Conservation (phyloP, 2,113 vertebrate genomes). For the Eleginops maclovinus region DNA sequence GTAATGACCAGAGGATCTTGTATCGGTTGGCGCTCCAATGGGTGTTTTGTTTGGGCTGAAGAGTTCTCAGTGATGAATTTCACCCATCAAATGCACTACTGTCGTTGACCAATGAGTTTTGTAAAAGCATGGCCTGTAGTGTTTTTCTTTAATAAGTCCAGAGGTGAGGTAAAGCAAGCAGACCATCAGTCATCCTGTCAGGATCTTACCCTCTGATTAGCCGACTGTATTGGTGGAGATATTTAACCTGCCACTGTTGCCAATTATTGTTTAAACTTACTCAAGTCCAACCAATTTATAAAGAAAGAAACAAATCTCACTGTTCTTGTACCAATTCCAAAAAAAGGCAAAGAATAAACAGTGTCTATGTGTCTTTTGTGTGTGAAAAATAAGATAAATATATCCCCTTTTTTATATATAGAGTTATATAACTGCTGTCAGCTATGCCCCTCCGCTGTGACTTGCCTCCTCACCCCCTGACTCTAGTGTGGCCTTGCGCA, state of each 20-base stretch:
- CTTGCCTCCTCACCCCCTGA: constrained; percentile 24
- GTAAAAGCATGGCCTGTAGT: constrained; percentile 65
- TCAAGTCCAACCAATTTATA: no score
- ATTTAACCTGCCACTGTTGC: constrained; percentile 61
- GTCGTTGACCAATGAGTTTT: constrained; percentile 73
- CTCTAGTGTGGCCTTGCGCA: constrained; percentile 50
- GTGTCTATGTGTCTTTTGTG: background rate
- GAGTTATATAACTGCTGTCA: background rate
- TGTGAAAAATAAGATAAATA: background rate
- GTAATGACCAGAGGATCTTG: constrained; percentile 59
- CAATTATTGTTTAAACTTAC: background rate
- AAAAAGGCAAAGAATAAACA: background rate
- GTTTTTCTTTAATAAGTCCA: constrained; percentile 83
- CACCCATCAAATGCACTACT: constrained; percentile 65
- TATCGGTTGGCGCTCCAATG: constrained; percentile 44
- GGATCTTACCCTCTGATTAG: constrained; percentile 67
- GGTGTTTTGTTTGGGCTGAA: constrained; percentile 69
- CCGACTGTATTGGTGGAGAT: constrained; percentile 51
- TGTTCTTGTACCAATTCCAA: no score
- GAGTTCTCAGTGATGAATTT: constrained; percentile 76
- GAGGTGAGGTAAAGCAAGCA: constrained; percentile 76
- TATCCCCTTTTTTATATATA: background rate
- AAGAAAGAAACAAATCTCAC: no score
- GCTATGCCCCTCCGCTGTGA: background rate
- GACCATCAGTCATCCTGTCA: constrained; percentile 78